These are phyloP conservation scores for Corythornis vintsioides DNA, from an alignment of 2,113 vertebrate genomes.

Conservation along the genomic window DNA sequence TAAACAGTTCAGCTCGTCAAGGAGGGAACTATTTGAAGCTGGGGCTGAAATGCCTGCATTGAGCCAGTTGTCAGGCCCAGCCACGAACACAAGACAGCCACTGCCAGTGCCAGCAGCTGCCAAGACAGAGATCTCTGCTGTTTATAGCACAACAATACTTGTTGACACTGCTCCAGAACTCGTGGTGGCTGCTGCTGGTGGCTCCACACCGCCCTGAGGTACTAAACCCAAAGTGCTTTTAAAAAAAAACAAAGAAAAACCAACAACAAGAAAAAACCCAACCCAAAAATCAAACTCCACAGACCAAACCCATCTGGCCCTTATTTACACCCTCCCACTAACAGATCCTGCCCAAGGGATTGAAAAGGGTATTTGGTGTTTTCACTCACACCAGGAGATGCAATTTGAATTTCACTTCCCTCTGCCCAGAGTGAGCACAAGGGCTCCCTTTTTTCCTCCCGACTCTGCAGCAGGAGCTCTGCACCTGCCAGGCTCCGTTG, in stretches of 20 bases:
- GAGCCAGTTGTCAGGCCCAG: background rate
- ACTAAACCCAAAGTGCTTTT: background rate
- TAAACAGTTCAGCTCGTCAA: background rate
- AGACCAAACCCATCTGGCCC: background rate
- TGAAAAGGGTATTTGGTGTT: background rate
- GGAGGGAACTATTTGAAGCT: background rate
- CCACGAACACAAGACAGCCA: background rate
- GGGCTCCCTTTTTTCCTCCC: background rate
- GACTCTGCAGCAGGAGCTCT: background rate
- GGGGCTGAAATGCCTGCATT: background rate
- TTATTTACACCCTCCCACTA: background rate
- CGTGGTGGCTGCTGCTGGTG: background rate
- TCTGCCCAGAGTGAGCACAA: fast-evolving
- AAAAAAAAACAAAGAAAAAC: background rate
- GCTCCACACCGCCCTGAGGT: background rate
- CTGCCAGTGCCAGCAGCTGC: slow-evolving; percentile 29
- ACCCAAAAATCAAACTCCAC: background rate
- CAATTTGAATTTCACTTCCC: fast-evolving
- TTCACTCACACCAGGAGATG: background rate
- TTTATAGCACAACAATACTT: background rate
- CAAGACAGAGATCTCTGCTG: slow-evolving; percentile 43
- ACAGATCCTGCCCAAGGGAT: background rate
- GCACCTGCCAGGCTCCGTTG: background rate
- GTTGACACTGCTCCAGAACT: background rate
- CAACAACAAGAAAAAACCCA: background rate